Evolutionary conservation across 2,113 vertebrate genomes (phyloP), one percentile per base, ranked within the genome.

Genomic region (Tricholaema leucomelas): DNA sequence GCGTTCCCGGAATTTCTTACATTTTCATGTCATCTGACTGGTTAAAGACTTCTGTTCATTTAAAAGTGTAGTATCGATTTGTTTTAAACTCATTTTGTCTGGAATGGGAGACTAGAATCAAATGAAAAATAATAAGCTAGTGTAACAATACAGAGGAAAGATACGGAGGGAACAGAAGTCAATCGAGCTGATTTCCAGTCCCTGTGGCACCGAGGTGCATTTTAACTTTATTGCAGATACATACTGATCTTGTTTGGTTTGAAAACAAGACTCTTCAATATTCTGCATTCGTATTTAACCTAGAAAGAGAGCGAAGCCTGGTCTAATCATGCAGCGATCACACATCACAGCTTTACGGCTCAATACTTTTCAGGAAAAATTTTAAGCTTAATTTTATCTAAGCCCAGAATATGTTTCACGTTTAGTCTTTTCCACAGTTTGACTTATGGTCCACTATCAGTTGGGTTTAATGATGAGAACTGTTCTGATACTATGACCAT

Each of bases 371-470:
- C 27, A 59, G 42, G 42, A 88, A 77, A 69, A 52, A 50, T 12
- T 55, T 79, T 74, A 27, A 91, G 85, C 18, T 56, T 61, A 12
- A 40, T 90, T 54, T 38, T 60, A 74, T 15, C 35, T 27, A 19
- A 58, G 15, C 28, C 69, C 18, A 82, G 36, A 77, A 58, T 73
- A 55, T 44, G 14, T 66, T 63, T 21, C 5, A 25, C 59, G 8
- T 69, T 83, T 92, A 28, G 19, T 72, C 77, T 95, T 92, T 94
- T 23, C n/a, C 10, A 30, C 17, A 81, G 13, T 90, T 88, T 93
- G 33, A 79, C 63, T 77, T 81, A 87, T 4, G 7, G 33, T 77
- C n/a, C 70, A 24, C 67, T 71, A 52, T 77, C 42, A 88, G n/a
- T 36, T 60, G 66, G 21, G 31, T 54, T 83, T 66, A 80, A 61